Evolutionary conservation across 2,113 vertebrate species (phyloP), one percentile per base, ranked within the genome.

Genomic region (Gila orcuttii): DNA sequence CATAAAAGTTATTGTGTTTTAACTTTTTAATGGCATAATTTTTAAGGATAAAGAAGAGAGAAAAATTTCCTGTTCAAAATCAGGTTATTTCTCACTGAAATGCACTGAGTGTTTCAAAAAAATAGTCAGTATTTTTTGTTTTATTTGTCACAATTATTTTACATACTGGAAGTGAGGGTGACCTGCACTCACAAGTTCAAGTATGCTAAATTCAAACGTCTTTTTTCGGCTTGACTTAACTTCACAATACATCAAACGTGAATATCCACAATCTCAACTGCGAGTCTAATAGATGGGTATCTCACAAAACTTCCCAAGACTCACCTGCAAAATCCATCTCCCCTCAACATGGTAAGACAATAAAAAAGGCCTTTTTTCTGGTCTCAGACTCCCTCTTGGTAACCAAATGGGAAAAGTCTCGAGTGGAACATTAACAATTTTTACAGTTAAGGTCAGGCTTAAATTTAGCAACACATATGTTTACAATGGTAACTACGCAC

Each of bases 401-500:
- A 55, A 86, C 87, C 90, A 90, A 77, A 90, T 86, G 74, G 81
- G 83, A 88, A 90, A 87, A 88, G 81, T 57, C 45, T 36, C 87
- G 21, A 89, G 81, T 59, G 77, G 79, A 89, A 75, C 87, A 85
- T 82, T 88, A 86, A 89, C 73, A 17, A 31, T 82, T 87, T 91
- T 89, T 89, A 91, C 78, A 87, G 90, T 75, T 64, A 86, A 73
- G 83, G 87, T 57, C 78, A 66, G 83, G 23, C 84, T 92, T 91
- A 91, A 91, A 89, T 94, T 91, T 87, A 91, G 88, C 89, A 64
- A 89, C 79, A 52, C 83, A 68, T 64, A 66, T 74, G 87, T 93
- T 93, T 88, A 93, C 89, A 91, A 85, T 62, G 36, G 84, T 90
- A 82, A 89, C 91, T 86, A 90, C 66, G 57, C 36, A 47, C 82